Base-by-base conservation (phyloP, 2,888 invertebrate genomes). In the Criorhina ranunculi region DNA sequence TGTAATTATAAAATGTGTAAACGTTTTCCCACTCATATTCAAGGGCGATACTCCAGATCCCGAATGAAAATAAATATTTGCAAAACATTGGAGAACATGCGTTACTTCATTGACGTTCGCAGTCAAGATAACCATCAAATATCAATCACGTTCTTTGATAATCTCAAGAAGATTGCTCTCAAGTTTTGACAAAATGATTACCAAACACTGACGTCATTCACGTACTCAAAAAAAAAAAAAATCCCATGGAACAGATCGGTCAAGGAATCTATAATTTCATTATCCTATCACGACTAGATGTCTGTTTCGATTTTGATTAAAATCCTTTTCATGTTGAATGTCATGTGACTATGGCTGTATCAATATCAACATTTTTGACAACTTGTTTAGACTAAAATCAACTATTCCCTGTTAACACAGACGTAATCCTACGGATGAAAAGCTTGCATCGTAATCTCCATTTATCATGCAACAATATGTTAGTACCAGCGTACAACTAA, bases 71-170 rank as follows among this genome's bases (percentile, higher is more conserved):
- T 1, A 35, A 59, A 57, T 57, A 57, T 57, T 57, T 44, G 70
- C 12, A 3, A 37, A 31, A 60, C 17, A 60, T 42, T 60, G 17
- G 59, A 60, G n/a, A 51, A 40, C 29, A 60, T 60, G 29, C 35
- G 24, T 59, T 53, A 9, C 15, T 31, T 59, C 33, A 35, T 46
- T 75, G 64, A 75, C 46, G 64, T 57, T 75, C 3, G 17, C 1
- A 24, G 19, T 15, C 55, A 57, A 75, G 46, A 46, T 64, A 35
- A 60, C 57, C 55, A 46, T 53, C 24, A 24, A 1, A 24, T 7
- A 40, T 64, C 42, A 73, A 64, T 73, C 64, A 35, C 6, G 15
- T 49, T 57, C 0, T 8, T 1, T 7, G 57, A 59, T 67, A 42
- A 76, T 59, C 64, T 37, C 17, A 37, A 15, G 31, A 44, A 46